Base-by-base conservation (phyloP, 1,140 invertebrate genomes). In the Hyphantria cunea region DNA sequence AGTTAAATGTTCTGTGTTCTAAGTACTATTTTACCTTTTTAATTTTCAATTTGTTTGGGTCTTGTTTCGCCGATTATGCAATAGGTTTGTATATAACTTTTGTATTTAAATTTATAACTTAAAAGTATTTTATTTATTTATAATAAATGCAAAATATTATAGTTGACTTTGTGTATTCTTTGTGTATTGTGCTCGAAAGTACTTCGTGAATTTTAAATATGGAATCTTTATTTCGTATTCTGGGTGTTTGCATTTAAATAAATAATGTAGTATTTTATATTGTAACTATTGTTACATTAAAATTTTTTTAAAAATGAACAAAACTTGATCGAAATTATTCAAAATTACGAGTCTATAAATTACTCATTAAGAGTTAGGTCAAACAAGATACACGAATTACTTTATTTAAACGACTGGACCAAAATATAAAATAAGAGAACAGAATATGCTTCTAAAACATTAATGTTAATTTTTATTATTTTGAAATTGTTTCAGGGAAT, bases 81-180 rank as follows among this genome's bases (percentile, higher is more conserved):
- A 44, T n/a, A 44, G 41, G 41, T 44, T 44, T 44, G 41, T 44
- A 44, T 44, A 44, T 44, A 44, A 44, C 11, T 44, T 44, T 12
- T 12, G n/a, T 12, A 44, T 41, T 9, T 13, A 39, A 10, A 39
- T 3, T 39, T 44, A 44, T 44, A 44, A 39, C 37, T 44, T 44
- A 44, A 44, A 13, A 12, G 41, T 44, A n/a, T n/a, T 44, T 44
- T 44, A 44, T 13, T n/a, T 44, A 9, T 13, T n/a, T 44, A 44
- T 44, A 12, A 44, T 12, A n/a, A n/a, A 44, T 61, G 48, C 31
- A 37, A 45, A 34, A 42, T 56, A 56, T 47, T 47, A 52, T 44
- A 33, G 32, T 37, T 44, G 32, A 17, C 4, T 47, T 47, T 45
- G 33, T 47, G 14, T n/a, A 61, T 31, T 12, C n/a, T 47, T n/a